These are phyloP conservation scores for Stichodactyla helianthus DNA, from an alignment of 64 coral and sea anemone genomes.

Conservation along the genomic window DNA sequence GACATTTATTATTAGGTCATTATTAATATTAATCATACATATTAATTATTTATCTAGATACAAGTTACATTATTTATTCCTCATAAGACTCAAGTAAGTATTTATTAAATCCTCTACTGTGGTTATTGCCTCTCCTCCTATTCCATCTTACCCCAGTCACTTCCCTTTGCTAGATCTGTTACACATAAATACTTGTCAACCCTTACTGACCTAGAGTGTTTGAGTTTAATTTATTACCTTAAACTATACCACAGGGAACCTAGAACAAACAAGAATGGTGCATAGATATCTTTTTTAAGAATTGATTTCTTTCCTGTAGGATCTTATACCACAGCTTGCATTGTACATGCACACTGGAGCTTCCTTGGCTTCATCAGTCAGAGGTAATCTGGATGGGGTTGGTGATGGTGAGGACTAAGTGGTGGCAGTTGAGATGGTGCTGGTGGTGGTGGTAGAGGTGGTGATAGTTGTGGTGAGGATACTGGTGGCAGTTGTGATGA, in stretches of 20 bases:
- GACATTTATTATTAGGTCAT: background rate
- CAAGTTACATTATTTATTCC: slow-evolving; percentile 74
- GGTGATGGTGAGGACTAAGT: too few relatives aligned
- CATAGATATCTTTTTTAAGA: background rate
- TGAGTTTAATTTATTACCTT: too few relatives aligned
- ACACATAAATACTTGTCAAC: too few relatives aligned
- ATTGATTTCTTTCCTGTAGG: slow-evolving; percentile 21
- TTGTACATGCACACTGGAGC: slow-evolving; percentile 69
- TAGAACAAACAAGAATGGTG: background rate
- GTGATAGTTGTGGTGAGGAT: too few relatives aligned
- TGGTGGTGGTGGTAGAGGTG: too few relatives aligned
- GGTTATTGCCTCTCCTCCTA: too few relatives aligned
- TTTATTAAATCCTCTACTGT: background rate
- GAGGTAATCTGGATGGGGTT: slow-evolving; percentile 3
- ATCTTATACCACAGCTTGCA: slow-evolving; percentile 63
- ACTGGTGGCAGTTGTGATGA: too few relatives aligned
- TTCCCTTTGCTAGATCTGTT: too few relatives aligned
- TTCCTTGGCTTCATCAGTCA: slow-evolving; percentile 46
- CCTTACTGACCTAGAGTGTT: too few relatives aligned
- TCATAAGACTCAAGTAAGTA: slow-evolving; percentile 58
- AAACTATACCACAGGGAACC: background rate
- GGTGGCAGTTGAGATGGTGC: too few relatives aligned
- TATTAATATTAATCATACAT: background rate
- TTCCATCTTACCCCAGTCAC: too few relatives aligned
- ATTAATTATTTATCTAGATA: slow-evolving; percentile 24